Percentiles rank a stretch among this genome's conserved stretches.
phyloP scores from a whole-genome alignment of 2,888 invertebrate genomes.

The Drosophila lutescens region DNA sequence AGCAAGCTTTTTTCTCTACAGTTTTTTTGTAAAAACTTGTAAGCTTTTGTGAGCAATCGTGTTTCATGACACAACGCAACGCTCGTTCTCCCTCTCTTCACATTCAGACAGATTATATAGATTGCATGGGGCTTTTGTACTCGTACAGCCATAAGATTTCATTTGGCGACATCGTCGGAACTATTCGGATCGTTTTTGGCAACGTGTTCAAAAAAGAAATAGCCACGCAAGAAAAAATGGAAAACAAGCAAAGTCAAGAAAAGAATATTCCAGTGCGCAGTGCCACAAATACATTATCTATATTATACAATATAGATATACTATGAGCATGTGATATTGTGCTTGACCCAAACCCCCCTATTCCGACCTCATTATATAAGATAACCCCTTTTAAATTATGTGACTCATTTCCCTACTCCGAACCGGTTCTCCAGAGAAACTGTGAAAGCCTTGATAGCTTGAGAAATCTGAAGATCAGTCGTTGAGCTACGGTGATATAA shows the following conservation, averaged over 20 bases:
- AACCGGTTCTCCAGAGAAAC: neutral
- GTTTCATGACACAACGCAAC: neutral
- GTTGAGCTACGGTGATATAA: conserved; percentile 10
- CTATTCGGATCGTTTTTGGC: conserved; percentile 34
- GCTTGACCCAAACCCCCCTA: conserved; percentile 10
- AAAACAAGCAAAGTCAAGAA: conserved; percentile 1
- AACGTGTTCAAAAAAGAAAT: conserved; percentile 27
- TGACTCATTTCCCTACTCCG: neutral
- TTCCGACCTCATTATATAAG: neutral
- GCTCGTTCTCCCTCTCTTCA: neutral
- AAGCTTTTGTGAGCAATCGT: conserved; percentile 10
- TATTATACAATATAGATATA: neutral
- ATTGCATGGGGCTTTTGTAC: conserved; percentile 10
- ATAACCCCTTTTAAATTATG: neutral
- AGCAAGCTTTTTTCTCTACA: neutral
- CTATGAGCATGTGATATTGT: conserved; percentile 17
- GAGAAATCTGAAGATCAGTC: conserved; percentile 9
- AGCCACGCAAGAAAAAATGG: neutral
- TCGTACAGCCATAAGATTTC: conserved; percentile 1
- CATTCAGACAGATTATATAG: neutral
- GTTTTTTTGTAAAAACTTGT: neutral
- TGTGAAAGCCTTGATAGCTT: neutral
- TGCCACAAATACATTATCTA: conserved; percentile 32
- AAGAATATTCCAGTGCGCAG: conserved; percentile 34
- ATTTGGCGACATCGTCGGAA: conserved; percentile 33